phyloP scores from a whole-genome alignment of 2,113 vertebrate species.

The Mesocricetus auratus region DNA sequence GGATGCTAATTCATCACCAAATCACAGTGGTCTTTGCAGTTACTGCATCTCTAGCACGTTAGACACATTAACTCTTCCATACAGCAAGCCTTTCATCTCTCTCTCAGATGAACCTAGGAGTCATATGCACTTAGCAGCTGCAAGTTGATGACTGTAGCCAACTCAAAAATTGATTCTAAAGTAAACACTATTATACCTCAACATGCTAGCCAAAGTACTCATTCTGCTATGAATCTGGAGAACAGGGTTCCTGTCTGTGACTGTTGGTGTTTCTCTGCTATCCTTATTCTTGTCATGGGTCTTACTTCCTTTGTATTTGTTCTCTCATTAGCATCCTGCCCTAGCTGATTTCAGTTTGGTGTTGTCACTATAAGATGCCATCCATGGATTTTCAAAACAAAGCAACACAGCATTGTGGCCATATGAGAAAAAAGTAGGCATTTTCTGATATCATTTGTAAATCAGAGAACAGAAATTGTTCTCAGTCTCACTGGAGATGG shows the following conservation, averaged over 20 bases:
- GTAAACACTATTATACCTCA: neutral
- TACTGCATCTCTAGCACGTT: neutral
- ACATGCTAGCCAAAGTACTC: neutral
- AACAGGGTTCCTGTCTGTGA: neutral
- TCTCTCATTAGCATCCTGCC: neutral
- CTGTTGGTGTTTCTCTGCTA: neutral
- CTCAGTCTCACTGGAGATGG: neutral
- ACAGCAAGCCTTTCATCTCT: neutral
- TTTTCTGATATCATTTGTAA: neutral
- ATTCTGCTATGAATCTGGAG: neutral
- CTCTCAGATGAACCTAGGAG: neutral
- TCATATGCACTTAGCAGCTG: neutral
- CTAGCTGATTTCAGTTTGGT: slow-evolving; percentile 1
- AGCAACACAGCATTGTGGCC: neutral
- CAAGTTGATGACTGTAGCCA: slow-evolving; percentile 11
- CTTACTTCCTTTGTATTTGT: neutral
- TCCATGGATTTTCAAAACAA: neutral
- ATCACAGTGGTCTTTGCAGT: neutral
- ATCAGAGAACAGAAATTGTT: neutral
- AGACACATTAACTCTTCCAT: neutral
- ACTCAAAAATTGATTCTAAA: slow-evolving; percentile 50
- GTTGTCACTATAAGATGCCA: neutral
- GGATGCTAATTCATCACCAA: neutral
- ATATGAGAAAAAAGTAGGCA: neutral
- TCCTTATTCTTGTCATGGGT: neutral